Evolutionary conservation across 2,888 invertebrate genomes (phyloP).

Genomic region (Sarcophaga rosellei): DNA sequence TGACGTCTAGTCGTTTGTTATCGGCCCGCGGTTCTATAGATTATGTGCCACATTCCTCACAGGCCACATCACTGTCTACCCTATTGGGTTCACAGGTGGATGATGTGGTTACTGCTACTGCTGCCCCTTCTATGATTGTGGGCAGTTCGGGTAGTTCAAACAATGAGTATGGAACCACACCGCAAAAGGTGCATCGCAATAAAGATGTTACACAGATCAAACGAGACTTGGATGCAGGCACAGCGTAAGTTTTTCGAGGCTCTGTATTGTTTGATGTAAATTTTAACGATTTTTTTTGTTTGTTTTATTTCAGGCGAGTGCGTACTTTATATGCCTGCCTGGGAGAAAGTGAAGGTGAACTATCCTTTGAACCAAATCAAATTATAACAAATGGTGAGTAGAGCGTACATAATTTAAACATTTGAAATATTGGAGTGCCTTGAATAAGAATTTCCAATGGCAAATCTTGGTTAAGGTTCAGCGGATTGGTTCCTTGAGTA

Average conservation of each 20-base stretch:
- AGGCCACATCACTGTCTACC: conserved; percentile 77
- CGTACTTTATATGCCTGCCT: conserved; percentile 97
- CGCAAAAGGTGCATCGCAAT: conserved; percentile 84
- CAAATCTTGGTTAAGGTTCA: no score
- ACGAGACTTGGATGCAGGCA: conserved; percentile 79
- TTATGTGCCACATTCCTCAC: conserved; percentile 77
- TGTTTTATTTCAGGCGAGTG: conserved; percentile 85
- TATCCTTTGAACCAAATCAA: conserved; percentile 99
- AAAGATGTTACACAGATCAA: conserved; percentile 81
- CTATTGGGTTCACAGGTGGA: conserved; percentile 77
- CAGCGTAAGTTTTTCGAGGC: conserved; percentile 76
- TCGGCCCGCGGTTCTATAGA: conserved; percentile 76
- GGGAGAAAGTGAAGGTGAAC: conserved; percentile 97
- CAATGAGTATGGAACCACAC: conserved; percentile 72
- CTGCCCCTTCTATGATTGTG: conserved; percentile 76
- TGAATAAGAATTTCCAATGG: no score
- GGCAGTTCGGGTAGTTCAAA: conserved; percentile 71
- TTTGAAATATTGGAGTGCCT: no score
- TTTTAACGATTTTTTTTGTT: conserved; percentile 12
- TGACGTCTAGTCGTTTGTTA: conserved; percentile 70
- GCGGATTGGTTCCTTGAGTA: no score
- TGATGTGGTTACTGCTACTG: conserved; percentile 78
- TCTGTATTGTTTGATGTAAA: background rate
- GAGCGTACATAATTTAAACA: no score
- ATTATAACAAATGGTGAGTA: conserved; percentile 95